Evolutionary conservation across 2,888 invertebrate species (phyloP).

Genomic region (Antheraea yamamai): DNA sequence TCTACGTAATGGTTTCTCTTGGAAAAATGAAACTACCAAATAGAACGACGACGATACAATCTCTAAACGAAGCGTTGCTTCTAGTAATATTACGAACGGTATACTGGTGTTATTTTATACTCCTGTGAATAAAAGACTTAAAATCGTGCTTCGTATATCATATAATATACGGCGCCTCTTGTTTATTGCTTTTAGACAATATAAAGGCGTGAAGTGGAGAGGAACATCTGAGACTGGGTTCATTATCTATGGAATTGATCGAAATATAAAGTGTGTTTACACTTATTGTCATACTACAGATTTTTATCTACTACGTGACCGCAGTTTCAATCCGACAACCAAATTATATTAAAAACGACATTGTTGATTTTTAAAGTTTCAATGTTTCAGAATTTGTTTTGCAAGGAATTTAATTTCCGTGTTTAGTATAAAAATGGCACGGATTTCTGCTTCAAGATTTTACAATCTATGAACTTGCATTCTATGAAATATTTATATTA

Average conservation of each 20-base stretch:
- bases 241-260: constrained; percentile 9
- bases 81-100: constrained; percentile 28
- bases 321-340: constrained; percentile 45
- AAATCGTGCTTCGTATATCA: constrained; percentile 11
- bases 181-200: neutral
- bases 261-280: neutral
- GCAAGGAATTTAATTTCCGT: constrained; percentile 11
- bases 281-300: neutral
- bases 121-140: constrained; percentile 18
- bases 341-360: constrained; percentile 45
- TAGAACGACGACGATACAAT: constrained; percentile 37
- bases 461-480: neutral
- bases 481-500: neutral
- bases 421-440: neutral
- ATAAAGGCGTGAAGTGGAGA: neutral
- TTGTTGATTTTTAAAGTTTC: constrained; percentile 43
- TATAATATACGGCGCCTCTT: neutral
- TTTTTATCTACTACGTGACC: constrained; percentile 49
- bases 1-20: constrained; percentile 39
- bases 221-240: neutral
- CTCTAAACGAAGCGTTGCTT: constrained; percentile 34
- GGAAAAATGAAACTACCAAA: constrained; percentile 34
- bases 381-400: constrained; percentile 29
- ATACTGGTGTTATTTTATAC: constrained; percentile 14
- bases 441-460: no score